These are phyloP conservation scores for Rhinolophus sinicus DNA, from an alignment of 2,113 vertebrate species.

Conservation along the genomic window DNA sequence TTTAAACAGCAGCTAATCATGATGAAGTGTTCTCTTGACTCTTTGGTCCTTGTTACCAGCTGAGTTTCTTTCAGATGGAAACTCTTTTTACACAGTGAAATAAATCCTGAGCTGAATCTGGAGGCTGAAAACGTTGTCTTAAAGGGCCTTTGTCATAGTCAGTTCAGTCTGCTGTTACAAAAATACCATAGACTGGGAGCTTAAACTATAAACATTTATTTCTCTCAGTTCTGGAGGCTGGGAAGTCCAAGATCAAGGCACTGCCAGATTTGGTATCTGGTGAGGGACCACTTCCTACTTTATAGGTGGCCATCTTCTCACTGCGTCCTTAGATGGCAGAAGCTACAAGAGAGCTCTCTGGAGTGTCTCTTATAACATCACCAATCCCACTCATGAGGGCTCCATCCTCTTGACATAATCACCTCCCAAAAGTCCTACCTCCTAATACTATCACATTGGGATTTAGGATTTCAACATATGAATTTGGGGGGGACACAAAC, in stretches of 20 bases:
- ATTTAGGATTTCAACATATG: neutral
- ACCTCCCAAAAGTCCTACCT: neutral
- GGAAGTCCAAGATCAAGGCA: neutral
- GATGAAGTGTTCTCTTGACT: neutral
- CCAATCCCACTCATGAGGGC: neutral
- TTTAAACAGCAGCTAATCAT: neutral
- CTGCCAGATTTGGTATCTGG: neutral
- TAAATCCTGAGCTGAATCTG: neutral
- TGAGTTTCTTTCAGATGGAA: neutral
- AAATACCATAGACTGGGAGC: neutral
- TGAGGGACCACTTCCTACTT: neutral
- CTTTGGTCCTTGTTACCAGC: neutral
- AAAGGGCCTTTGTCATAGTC: neutral
- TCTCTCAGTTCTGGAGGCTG: neutral
- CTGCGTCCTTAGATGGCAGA: neutral
- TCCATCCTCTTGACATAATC: neutral
- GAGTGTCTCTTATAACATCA: neutral
- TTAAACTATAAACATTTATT: neutral
- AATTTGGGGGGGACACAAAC: neutral
- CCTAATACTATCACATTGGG: neutral
- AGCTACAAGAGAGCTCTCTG: neutral
- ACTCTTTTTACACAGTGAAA: neutral
- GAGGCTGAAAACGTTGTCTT: neutral
- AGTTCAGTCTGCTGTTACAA: neutral
- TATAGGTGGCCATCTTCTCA: neutral